A percentile compares a stretch with the other conserved stretches of the same genome.
Evolutionary conservation across 2,113 vertebrate species (phyloP).

Genomic region (Anas platyrhynchos): DNA sequence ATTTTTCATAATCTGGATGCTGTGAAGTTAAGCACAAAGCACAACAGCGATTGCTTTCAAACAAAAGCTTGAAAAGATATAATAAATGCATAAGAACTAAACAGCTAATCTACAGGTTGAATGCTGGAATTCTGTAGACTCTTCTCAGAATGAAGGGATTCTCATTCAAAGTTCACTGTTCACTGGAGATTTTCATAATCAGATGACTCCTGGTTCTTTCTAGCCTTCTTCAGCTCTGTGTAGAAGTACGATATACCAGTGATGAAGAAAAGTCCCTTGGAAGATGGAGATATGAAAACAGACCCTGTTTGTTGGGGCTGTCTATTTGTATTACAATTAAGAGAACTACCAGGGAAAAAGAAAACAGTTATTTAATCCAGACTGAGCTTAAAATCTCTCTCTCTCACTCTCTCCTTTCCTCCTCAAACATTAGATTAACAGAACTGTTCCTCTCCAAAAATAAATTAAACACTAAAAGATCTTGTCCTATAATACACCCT

Average conservation of each 20-base stretch:
- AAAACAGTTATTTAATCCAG: neutral
- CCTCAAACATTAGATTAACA: neutral
- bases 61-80: neutral
- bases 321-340: fast-evolving
- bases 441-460: neutral
- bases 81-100: neutral
- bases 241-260: neutral
- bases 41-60: neutral
- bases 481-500: neutral
- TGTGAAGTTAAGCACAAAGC: neutral
- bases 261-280: neutral
- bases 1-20: neutral
- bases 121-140: neutral
- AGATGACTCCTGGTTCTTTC: neutral
- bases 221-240: neutral
- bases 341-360: neutral
- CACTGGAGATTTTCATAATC: neutral
- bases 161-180: neutral
- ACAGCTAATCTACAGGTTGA: neutral
- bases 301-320: neutral
- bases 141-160: neutral
- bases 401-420: neutral
- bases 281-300: neutral
- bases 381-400: neutral
- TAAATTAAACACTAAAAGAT: neutral